Evolutionary conservation across 2,888 invertebrate species (phyloP).

Genomic region (Drosophila mimetica): DNA sequence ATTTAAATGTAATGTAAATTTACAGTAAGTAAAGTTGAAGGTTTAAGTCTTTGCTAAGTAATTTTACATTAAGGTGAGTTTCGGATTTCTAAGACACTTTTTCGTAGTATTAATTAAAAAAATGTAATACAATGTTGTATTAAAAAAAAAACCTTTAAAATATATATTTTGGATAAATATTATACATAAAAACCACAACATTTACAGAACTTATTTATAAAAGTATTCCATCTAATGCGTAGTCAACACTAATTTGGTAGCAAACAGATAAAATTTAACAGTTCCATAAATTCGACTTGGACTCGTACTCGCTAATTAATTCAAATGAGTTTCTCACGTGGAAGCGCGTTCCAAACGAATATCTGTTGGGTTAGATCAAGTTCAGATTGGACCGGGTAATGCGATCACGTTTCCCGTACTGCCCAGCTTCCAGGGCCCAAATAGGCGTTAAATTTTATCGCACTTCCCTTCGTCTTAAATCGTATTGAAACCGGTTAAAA

Average conservation of each 20-base stretch:
- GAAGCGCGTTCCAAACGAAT: not conserved
- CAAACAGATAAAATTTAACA: not conserved
- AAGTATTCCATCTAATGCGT: not conserved
- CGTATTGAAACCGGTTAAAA: constrained; percentile 1
- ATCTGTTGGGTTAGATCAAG: constrained; percentile 30
- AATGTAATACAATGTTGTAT: too few species aligned
- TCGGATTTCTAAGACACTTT: too few species aligned
- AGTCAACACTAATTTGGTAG: not conserved
- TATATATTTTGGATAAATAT: too few species aligned
- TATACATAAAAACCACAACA: too few species aligned
- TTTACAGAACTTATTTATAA: not conserved
- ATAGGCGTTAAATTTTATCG: constrained; percentile 2
- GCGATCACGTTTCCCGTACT: constrained; percentile 21
- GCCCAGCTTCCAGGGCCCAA: constrained; percentile 1
- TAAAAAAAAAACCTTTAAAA: too few species aligned
- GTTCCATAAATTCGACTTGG: not conserved
- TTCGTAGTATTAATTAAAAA: too few species aligned
- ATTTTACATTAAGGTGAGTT: too few species aligned
- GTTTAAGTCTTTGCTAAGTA: too few species aligned
- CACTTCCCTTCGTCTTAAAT: constrained; percentile 6
- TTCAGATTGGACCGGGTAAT: constrained; percentile 11
- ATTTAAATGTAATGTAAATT: too few species aligned
- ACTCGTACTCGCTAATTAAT: constrained; percentile 20
- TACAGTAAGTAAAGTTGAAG: too few species aligned
- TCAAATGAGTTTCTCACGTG: constrained; percentile 20